Base-by-base conservation (phyloP, 2,888 invertebrate species). In the Nephrotoma appendiculata region DNA sequence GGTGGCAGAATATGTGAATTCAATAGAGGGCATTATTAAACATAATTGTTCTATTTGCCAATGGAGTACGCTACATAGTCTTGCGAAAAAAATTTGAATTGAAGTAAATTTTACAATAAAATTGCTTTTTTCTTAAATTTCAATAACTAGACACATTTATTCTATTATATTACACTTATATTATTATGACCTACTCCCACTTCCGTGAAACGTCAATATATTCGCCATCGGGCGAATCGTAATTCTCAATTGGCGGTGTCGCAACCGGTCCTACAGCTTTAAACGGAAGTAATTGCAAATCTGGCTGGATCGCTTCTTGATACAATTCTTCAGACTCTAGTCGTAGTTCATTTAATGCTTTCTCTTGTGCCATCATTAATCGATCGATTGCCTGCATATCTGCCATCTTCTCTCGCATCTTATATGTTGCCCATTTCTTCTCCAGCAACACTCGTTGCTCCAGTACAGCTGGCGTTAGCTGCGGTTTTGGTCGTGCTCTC, bases 201-300 rank as follows among this genome's bases (percentile, higher is more conserved):
- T 95, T 96, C 90, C 94, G 96, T 0, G 97, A 95, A 44, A 96
- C 92, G 90, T 98, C 96, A 41, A 94, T 90, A 90, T 98, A 98
- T 89, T 98, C 97, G 57, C 99, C 99, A 92, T 99, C 98, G 0
- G 97, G 96, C 85, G 95, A 93, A 0, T 94, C 93, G 90, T 97
- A 99, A 88, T 94, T 93, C 89, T 95, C 93, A 87, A 97, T 96
- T 0, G 98, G 95, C 3, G 98, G 98, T 0, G 98, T 98, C 43
- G 94, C 92, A 0, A 95, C 94, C 0, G 98, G 97, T 0, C 98
- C 98, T 87, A 92, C 93, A 1, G 93, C 90, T 31, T 93, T 92
- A 88, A 94, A 94, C 0, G 97, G 96, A 41, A 98, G 89, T 48
- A 97, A 90, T 6, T 92, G 91, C 19, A 94, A 90, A 90, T 98